phyloP scores from a whole-genome alignment of 2,113 vertebrate species.

The Pluvianellus socialis region DNA sequence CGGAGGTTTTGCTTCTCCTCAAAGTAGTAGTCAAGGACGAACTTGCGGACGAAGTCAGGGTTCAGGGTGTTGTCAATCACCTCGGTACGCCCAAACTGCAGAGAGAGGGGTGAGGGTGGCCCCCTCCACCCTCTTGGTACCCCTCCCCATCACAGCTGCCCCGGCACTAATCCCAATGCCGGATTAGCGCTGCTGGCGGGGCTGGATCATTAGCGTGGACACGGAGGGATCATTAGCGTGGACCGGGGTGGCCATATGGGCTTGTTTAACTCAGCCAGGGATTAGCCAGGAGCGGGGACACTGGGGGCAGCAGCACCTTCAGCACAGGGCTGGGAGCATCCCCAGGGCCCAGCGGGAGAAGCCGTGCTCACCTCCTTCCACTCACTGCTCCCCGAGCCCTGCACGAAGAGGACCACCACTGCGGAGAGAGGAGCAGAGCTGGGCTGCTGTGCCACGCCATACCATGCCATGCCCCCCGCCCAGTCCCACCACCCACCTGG shows the following conservation, averaged over 20 bases:
- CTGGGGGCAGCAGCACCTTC: background rate
- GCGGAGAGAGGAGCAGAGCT: constrained; percentile 24
- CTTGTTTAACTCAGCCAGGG: background rate
- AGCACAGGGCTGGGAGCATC: background rate
- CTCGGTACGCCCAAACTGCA: constrained; percentile 92
- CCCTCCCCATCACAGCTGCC: background rate
- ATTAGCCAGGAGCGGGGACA: background rate
- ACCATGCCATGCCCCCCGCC: background rate
- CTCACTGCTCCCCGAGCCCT: constrained; percentile 82
- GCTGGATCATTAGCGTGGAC: background rate
- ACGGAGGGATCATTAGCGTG: background rate
- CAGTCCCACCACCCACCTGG: constrained; percentile 78
- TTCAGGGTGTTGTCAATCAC: constrained; percentile 96
- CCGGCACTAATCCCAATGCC: background rate
- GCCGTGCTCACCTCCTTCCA: constrained; percentile 84
- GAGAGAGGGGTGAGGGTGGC: background rate
- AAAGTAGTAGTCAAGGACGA: constrained; percentile 96
- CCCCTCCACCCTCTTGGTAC: background rate
- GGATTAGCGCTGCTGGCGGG: constrained; percentile 30
- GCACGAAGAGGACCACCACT: constrained; percentile 84
- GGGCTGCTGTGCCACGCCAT: background rate
- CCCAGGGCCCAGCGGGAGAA: rapidly evolving
- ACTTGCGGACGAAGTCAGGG: constrained; percentile 96
- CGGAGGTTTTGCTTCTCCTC: constrained; percentile 97
- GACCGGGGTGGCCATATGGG: constrained; percentile 11